Evolutionary conservation across 2,888 invertebrate species (phyloP).

Genomic region (Cerastis leucographa): DNA sequence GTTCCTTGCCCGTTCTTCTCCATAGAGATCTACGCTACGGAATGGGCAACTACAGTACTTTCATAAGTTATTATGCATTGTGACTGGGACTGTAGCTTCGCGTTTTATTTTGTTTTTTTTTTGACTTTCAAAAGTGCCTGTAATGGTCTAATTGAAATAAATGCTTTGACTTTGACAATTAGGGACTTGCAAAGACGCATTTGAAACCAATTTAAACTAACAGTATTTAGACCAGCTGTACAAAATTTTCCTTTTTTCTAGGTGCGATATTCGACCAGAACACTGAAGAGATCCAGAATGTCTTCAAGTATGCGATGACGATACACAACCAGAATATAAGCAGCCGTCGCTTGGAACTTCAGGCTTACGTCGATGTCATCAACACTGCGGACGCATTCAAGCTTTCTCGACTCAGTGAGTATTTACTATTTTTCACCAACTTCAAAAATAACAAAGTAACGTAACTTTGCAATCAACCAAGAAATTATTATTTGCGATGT

Average conservation of each 20-base stretch:
- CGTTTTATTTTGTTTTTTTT: too few relatives aligned
- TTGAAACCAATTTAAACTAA: too few relatives aligned
- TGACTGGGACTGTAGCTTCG: too few relatives aligned
- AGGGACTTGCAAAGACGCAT: too few relatives aligned
- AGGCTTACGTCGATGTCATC: conserved; percentile 97
- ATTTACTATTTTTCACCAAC: conserved; percentile 29
- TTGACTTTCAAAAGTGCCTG: too few relatives aligned
- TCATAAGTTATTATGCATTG: too few relatives aligned
- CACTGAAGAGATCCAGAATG: conserved; percentile 97
- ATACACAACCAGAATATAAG: conserved; percentile 95
- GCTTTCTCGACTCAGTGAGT: conserved; percentile 97
- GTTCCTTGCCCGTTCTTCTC: too few relatives aligned
- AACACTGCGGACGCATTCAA: conserved; percentile 98
- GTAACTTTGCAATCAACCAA: not conserved
- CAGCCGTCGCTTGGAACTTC: conserved; percentile 95
- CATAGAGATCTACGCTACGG: too few relatives aligned
- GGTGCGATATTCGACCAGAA: conserved; percentile 98
- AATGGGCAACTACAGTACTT: too few relatives aligned
- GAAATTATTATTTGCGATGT: not conserved
- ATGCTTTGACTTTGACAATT: too few relatives aligned
- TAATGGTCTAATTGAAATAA: too few relatives aligned
- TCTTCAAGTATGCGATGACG: conserved; percentile 97
- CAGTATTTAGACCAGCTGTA: not conserved
- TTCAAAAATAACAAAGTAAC: not conserved
- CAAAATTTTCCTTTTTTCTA: conserved; percentile 78